Percentiles rank a stretch among this genome's conserved stretches.
Evolutionary conservation across 1,140 invertebrate species (phyloP).

Genomic region (Drosophila arizonae): DNA sequence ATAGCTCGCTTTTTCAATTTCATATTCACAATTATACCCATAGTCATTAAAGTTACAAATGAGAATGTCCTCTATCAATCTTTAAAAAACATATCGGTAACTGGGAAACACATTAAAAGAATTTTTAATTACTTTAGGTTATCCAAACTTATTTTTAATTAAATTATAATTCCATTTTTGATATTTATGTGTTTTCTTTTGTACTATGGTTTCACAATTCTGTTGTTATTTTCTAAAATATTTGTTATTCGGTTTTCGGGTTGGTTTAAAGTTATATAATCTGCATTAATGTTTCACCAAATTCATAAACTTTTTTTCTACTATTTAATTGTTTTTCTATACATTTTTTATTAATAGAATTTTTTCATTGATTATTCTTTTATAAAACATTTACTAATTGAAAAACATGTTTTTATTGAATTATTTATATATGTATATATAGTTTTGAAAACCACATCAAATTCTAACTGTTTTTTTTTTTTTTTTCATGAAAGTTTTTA

Average conservation of each 20-base stretch:
- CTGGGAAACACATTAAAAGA: background rate
- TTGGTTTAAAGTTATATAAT: too few species aligned
- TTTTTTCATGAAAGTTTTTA: background rate
- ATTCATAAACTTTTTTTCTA: background rate
- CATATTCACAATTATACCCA: slow-evolving; percentile 4
- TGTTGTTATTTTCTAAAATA: too few species aligned
- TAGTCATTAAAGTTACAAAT: background rate
- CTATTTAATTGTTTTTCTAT: background rate
- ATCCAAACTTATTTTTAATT: background rate
- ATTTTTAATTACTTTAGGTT: background rate
- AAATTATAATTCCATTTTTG: too few species aligned
- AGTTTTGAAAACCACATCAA: too few species aligned
- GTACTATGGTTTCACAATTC: background rate
- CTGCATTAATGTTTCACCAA: background rate
- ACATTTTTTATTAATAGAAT: background rate
- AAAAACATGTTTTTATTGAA: background rate
- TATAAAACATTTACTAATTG: too few species aligned
- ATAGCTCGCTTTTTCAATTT: slow-evolving; percentile 8
- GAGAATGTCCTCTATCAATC: background rate
- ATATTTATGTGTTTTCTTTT: background rate
- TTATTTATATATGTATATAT: background rate
- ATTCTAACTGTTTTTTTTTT: background rate
- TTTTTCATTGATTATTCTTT: background rate
- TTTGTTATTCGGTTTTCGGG: too few species aligned
- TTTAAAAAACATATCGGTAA: background rate